A percentile compares a stretch with the other conserved stretches of the same genome.
Conservation (phyloP, 2,113 vertebrate genomes). For the Rhizomys pruinosus region DNA sequence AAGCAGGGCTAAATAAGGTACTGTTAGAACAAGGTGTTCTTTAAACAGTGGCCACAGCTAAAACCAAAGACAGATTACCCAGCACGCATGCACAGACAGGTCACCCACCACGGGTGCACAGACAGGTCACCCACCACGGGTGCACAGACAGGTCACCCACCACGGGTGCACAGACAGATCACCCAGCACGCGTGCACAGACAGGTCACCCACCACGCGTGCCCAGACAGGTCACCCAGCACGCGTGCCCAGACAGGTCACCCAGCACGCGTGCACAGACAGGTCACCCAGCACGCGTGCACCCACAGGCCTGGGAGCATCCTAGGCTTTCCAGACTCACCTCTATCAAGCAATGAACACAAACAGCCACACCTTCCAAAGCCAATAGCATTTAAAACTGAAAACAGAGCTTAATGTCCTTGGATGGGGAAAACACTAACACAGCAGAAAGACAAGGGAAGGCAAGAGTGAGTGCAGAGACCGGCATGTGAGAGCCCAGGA, state of each 20-base stretch:
- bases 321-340: neutral
- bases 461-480: too few relatives aligned
- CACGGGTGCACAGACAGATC: neutral
- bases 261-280: neutral
- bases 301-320: neutral
- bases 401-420: neutral
- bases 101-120: neutral
- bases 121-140: too few relatives aligned
- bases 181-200: too few relatives aligned
- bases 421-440: too few relatives aligned
- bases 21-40: neutral
- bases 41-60: neutral
- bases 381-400: neutral
- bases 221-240: too few relatives aligned
- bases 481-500: too few relatives aligned
- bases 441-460: too few relatives aligned
- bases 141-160: neutral
- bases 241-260: too few relatives aligned
- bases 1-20: conserved; percentile 18
- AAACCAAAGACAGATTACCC: neutral
- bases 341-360: neutral
- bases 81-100: neutral
- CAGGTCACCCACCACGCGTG: neutral
- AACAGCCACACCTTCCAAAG: neutral
- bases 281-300: too few relatives aligned